Percentiles rank a stretch among this genome's conserved stretches.
Evolutionary conservation across 2,113 vertebrate species (phyloP).

Genomic region (Leucopsar rothschildi): DNA sequence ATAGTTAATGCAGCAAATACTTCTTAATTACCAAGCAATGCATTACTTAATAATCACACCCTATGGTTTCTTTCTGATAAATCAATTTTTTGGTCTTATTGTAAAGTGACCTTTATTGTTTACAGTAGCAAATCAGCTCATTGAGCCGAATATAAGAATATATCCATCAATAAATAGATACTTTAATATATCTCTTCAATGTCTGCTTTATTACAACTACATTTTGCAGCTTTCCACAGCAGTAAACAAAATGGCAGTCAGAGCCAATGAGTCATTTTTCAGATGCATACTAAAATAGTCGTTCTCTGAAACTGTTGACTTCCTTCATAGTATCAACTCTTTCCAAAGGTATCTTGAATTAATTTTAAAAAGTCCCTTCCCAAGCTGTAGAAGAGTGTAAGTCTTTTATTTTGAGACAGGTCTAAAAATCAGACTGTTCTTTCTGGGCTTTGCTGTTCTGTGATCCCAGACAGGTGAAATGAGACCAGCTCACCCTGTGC

Average conservation of each 20-base stretch:
- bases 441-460: background rate
- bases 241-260: conserved; percentile 51
- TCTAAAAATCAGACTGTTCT: background rate
- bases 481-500: background rate
- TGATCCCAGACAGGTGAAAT: background rate
- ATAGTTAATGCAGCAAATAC: background rate
- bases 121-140: background rate
- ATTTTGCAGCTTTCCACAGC: background rate
- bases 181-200: background rate
- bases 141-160: background rate
- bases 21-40: background rate
- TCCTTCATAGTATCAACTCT: background rate
- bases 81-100: background rate
- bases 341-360: background rate
- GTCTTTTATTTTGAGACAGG: background rate
- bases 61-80: background rate
- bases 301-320: background rate
- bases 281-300: background rate
- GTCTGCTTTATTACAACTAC: background rate
- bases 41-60: background rate
- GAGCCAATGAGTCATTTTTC: background rate
- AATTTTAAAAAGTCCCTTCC: background rate
- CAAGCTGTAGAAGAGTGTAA: background rate
- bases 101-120: background rate
- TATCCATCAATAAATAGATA: background rate